Evolutionary conservation across 2,888 invertebrate species (phyloP).

Genomic region (Drosophila fungiperda): DNA sequence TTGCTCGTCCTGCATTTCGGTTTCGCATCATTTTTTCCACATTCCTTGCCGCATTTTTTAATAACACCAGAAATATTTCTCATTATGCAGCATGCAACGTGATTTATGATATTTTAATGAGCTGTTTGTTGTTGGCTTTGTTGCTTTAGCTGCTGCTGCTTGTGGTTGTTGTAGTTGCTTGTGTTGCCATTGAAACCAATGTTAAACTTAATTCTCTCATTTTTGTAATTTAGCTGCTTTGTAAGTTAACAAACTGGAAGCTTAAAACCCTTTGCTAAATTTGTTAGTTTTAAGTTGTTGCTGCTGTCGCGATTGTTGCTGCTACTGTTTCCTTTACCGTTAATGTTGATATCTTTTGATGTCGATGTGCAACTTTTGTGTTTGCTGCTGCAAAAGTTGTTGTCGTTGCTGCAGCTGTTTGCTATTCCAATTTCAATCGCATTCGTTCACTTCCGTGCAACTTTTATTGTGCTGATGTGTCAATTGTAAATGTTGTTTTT

Average conservation of each 20-base stretch:
- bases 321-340: neutral
- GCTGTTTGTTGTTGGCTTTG: constrained; percentile 30
- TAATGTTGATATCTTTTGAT: neutral
- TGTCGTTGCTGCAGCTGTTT: neutral
- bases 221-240: neutral
- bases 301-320: neutral
- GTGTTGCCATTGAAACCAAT: neutral
- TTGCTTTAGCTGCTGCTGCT: neutral
- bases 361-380: no score
- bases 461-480: neutral
- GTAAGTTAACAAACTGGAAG: neutral
- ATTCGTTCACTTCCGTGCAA: neutral
- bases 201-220: neutral
- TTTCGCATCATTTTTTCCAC: constrained; percentile 52
- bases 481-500: neutral
- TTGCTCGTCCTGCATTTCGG: constrained; percentile 13
- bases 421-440: neutral
- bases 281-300: neutral
- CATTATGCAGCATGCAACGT: constrained; percentile 59
- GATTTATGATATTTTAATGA: constrained; percentile 81
- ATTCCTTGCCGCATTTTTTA: constrained; percentile 23
- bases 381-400: neutral
- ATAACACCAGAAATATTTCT: constrained; percentile 34
- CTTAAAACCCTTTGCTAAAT: neutral
- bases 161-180: no score